These are phyloP conservation scores for Apotomis turbidana DNA, from an alignment of 2,888 invertebrate genomes.

Conservation along the genomic window DNA sequence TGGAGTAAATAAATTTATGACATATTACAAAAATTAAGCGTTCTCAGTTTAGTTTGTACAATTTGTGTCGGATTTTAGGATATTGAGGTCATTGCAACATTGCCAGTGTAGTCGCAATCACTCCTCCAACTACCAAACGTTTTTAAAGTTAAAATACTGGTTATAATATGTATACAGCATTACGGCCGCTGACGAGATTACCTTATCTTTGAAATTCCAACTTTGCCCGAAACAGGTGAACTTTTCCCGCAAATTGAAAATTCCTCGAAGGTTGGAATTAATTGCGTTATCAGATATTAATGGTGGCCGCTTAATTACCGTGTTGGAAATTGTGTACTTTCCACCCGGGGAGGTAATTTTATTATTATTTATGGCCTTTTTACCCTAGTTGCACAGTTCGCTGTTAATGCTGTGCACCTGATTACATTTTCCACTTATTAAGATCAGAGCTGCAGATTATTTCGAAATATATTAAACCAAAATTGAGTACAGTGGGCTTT, in stretches of 20 bases:
- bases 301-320: slow-evolving; percentile 71
- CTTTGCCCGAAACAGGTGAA: slow-evolving; percentile 80
- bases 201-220: slow-evolving; percentile 52
- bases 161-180: not conserved
- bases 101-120: too few species aligned
- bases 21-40: too few species aligned
- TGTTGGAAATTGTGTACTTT: slow-evolving; percentile 49
- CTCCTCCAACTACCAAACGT: too few species aligned
- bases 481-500: too few species aligned
- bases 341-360: not conserved
- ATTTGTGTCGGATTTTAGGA: too few species aligned
- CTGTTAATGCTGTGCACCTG: not conserved
- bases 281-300: slow-evolving; percentile 84
- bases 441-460: too few species aligned
- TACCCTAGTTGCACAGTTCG: not conserved
- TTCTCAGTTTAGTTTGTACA: too few species aligned
- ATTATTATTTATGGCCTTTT: slow-evolving; percentile 13
- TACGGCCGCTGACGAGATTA: slow-evolving; percentile 30
- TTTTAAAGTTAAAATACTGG: slow-evolving; percentile 8
- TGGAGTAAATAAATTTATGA: too few species aligned
- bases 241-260: slow-evolving; percentile 79
- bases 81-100: too few species aligned
- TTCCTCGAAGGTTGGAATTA: slow-evolving; percentile 77
- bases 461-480: too few species aligned
- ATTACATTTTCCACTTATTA: too few species aligned